These are phyloP conservation scores for Micronycteris hirsuta DNA, from an alignment of 2,113 vertebrate species.

Conservation along the genomic window DNA sequence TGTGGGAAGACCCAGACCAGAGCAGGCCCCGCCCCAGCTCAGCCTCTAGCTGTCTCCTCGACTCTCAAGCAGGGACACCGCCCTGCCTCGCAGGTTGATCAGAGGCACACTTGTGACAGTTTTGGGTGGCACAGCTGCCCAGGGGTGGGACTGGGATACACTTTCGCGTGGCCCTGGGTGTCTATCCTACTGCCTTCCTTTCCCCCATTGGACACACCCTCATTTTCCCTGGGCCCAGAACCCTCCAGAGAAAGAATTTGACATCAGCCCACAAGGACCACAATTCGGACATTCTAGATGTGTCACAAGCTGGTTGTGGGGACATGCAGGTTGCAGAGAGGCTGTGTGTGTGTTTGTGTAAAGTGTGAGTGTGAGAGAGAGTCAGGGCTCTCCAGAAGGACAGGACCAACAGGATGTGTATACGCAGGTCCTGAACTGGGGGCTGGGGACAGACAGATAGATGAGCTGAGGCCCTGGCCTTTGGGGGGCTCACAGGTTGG, in stretches of 20 bases:
- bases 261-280: not conserved
- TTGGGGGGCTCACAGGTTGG: not conserved
- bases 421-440: not conserved
- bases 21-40: not conserved
- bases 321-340: not conserved
- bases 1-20: not conserved
- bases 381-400: not conserved
- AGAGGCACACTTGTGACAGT: accelerated
- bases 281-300: accelerated
- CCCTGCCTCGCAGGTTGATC: not conserved
- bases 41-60: not conserved
- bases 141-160: not conserved
- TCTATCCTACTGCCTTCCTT: accelerated
- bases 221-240: not conserved
- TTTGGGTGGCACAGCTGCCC: no score
- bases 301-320: not conserved
- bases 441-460: not conserved
- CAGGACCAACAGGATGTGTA: no score
- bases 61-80: accelerated
- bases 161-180: accelerated
- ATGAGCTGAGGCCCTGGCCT: not conserved
- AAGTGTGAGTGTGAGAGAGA: not conserved
- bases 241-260: not conserved
- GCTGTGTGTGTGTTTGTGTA: not conserved
- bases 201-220: accelerated